These are phyloP conservation scores for Centroberyx gerrardi DNA, from an alignment of 2,797 vertebrate species.

Conservation along the genomic window DNA sequence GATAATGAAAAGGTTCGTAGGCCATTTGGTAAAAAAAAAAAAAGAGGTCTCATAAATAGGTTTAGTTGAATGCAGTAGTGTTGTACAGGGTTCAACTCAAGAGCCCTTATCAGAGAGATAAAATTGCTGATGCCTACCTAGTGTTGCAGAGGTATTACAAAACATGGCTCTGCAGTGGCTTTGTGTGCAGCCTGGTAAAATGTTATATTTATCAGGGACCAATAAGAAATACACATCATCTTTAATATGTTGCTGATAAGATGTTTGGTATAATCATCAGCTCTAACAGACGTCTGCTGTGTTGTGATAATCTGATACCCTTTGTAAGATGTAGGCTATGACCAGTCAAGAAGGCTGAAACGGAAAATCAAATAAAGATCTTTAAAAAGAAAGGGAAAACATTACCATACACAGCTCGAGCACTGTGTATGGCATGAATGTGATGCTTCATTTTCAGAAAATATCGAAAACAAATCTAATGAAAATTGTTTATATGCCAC, in stretches of 20 bases:
- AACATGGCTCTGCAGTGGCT: constrained; percentile 68
- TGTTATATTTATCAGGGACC: constrained; percentile 52
- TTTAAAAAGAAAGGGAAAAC: constrained; percentile 69
- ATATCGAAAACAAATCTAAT: constrained; percentile 77
- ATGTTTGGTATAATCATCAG: constrained; percentile 47
- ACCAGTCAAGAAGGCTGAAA: constrained; percentile 83
- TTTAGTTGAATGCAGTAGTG: constrained; percentile 15
- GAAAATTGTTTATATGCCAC: constrained; percentile 76
- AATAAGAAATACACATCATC: constrained; percentile 75
- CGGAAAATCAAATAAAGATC: constrained; percentile 74
- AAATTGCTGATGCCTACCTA: background rate
- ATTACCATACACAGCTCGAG: constrained; percentile 84
- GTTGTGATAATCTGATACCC: constrained; percentile 70
- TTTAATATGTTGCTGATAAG: constrained; percentile 42
- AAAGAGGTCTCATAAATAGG: background rate
- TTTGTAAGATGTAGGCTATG: constrained; percentile 85
- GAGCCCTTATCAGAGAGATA: constrained; percentile 15
- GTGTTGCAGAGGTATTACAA: constrained; percentile 63
- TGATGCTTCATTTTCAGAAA: constrained; percentile 80
- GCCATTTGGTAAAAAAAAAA: background rate
- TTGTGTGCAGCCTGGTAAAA: constrained; percentile 39
- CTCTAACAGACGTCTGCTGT: constrained; percentile 46
- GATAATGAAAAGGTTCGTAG: background rate
- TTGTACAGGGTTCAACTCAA: constrained; percentile 32
- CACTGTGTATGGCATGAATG: constrained; percentile 87